These are phyloP conservation scores for Dendronephthya gigantea DNA, from an alignment of 64 coral and sea anemone species.

Conservation along the genomic window DNA sequence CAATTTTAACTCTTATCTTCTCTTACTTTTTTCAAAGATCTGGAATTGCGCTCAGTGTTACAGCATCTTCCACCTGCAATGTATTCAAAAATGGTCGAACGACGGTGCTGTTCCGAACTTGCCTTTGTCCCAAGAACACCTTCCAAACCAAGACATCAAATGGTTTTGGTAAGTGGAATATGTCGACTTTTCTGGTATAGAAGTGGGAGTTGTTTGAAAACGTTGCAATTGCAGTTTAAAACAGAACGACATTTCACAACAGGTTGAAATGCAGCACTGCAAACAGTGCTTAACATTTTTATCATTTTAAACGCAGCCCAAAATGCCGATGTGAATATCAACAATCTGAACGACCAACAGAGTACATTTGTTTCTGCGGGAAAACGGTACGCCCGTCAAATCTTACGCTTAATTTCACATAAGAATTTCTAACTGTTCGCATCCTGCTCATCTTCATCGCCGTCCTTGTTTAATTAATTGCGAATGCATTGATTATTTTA, in stretches of 20 bases:
- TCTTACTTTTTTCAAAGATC: no score
- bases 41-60: slow-evolving; percentile 84
- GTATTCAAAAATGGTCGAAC: slow-evolving; percentile 81
- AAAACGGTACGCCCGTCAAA: slow-evolving; percentile 47
- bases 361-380: slow-evolving; percentile 76
- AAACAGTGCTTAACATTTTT: neutral
- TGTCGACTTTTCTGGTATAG: neutral
- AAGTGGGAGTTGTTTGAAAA: no score
- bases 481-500: neutral
- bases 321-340: slow-evolving; percentile 83
- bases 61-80: slow-evolving; percentile 62
- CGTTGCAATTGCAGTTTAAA: no score
- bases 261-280: no score
- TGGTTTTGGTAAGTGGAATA: slow-evolving; percentile 59
- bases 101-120: slow-evolving; percentile 54
- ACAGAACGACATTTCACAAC: no score
- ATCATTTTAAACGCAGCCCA: slow-evolving; percentile 37
- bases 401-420: neutral
- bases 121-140: slow-evolving; percentile 40
- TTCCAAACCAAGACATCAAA: slow-evolving; percentile 24
- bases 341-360: slow-evolving; percentile 71
- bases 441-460: no score
- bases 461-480: neutral
- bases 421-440: no score
- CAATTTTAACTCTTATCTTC: no score